Evolutionary conservation across 1,140 invertebrate species (phyloP), one percentile per base, ranked within the genome.

Genomic region (Harpegnathos saltator): DNA sequence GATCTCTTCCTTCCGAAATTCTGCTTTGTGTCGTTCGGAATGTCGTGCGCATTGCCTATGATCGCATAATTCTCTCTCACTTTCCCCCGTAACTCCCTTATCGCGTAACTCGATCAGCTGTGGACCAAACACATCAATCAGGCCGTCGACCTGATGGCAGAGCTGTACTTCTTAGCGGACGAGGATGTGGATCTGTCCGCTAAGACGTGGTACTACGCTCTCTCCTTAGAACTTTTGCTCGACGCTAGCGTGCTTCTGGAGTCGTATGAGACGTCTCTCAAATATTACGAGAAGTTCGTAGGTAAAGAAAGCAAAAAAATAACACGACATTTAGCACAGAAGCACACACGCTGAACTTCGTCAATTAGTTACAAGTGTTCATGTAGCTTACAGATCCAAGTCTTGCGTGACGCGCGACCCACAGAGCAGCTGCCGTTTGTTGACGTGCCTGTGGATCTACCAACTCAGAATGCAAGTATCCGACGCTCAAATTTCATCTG

Each of bases 131-230:
- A 59, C 19, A 17, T 92, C 15, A 80, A 86, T 62, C 82, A 87
- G 19, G 68, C 88, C 1, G 74, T 91, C 5, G 91, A 92, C n/a
- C 62, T 91, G 17, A 54, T 92, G 15, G 26, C 54, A 1, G 78
- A 86, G 22, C 54, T 92, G 3, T 88, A 85, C 14, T 73, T 77
- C 61, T 14, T 74, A 0, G 59, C 89, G 1, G 22, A 83, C 0
- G 86, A 89, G 17, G 90, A 92, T 9, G 33, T 86, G 0, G 91
- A 92, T 73, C 73, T 82, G 38, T 91, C 91, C 26, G 84, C 83
- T 0, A 86, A 89, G n/a, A 92, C 90, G 0, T 92, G 91, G 91
- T 92, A 92, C 69, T 89, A 92, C 19, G 90, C 91, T 2, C 87
- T 92, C 14, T 90, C 82, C 29, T 74, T 92, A 54, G 90, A 92